phyloP scores from a whole-genome alignment of 2,888 invertebrate genomes.

The Drosophila rellima region DNA sequence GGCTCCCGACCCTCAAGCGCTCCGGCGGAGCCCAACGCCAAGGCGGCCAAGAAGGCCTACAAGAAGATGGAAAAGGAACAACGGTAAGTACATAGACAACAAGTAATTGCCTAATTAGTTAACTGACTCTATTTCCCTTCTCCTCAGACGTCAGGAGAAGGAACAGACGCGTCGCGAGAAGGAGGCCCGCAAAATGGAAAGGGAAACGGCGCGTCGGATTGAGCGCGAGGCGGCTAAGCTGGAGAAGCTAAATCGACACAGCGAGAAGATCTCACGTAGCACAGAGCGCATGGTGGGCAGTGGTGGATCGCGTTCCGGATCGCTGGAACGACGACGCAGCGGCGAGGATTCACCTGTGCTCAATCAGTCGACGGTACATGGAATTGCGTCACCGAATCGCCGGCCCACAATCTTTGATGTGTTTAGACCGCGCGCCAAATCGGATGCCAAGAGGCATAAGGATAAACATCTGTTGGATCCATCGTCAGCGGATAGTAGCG shows the following conservation, averaged over 20 bases:
- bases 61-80: constrained; percentile 86
- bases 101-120: neutral
- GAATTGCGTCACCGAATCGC: constrained; percentile 89
- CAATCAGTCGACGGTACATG: constrained; percentile 86
- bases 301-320: constrained; percentile 84
- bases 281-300: constrained; percentile 84
- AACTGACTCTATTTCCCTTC: neutral
- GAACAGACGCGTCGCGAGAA: constrained; percentile 84
- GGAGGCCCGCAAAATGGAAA: constrained; percentile 85
- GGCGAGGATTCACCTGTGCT: constrained; percentile 86
- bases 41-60: constrained; percentile 85
- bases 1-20: constrained; percentile 85
- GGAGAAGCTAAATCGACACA: constrained; percentile 85
- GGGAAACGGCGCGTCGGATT: constrained; percentile 84
- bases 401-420: constrained; percentile 92
- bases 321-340: constrained; percentile 85
- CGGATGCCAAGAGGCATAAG: constrained; percentile 88
- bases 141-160: constrained; percentile 84
- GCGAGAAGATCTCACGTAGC: constrained; percentile 85
- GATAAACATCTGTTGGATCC: constrained; percentile 81
- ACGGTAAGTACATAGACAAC: constrained; percentile 63
- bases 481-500: constrained; percentile 81
- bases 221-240: constrained; percentile 85
- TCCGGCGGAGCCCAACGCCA: constrained; percentile 85
- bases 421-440: constrained; percentile 91